These are phyloP conservation scores for Lamellibrachia luymesi DNA, from an alignment of 1,140 invertebrate species.

Conservation along the genomic window DNA sequence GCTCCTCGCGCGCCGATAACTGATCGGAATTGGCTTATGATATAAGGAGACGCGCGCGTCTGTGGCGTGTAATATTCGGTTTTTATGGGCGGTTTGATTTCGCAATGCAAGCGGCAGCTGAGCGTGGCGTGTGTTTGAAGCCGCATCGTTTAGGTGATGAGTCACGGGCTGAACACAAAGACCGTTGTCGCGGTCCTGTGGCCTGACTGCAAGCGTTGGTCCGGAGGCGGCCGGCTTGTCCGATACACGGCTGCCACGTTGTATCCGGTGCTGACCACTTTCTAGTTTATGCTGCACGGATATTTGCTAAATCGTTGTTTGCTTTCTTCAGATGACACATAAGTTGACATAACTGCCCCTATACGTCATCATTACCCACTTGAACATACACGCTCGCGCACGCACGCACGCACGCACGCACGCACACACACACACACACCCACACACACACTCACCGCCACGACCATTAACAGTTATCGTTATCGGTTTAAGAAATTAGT, in stretches of 20 bases:
- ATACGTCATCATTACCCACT: no score
- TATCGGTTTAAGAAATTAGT: no score
- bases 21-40: not conserved
- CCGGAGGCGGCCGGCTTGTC: no score
- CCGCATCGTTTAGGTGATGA: not conserved
- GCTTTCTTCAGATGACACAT: no score
- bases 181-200: not conserved
- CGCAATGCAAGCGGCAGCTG: not conserved
- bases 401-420: no score
- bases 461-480: no score
- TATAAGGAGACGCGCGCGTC: no score
- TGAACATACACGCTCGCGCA: no score
- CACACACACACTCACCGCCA: no score
- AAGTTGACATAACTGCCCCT: no score
- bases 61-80: not conserved
- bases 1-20: not conserved
- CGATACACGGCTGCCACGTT: not conserved
- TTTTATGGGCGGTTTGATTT: not conserved
- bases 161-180: not conserved
- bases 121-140: not conserved
- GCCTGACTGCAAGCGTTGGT: not conserved
- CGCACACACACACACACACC: no score
- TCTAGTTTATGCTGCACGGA: not conserved
- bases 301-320: no score
- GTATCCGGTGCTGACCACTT: not conserved